Evolutionary conservation across 1,140 invertebrate species (phyloP), one percentile per base, ranked within the genome.

Genomic region (Bombus cullumanus): DNA sequence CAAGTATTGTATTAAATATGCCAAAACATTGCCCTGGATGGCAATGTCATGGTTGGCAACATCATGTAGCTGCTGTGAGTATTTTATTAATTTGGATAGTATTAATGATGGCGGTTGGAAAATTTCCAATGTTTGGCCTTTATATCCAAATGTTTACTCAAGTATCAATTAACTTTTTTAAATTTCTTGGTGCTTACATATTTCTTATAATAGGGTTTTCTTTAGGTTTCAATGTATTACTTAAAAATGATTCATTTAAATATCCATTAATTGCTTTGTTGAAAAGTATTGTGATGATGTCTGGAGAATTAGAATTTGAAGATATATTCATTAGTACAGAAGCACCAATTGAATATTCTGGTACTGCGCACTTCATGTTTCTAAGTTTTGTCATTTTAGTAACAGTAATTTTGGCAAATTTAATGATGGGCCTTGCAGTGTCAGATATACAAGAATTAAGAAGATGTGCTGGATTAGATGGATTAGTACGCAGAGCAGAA

Each of bases 221-320:
- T 0, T 91, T 98, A 9, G 97, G 97, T 41, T 98, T 98, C 91
- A 97, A 97, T 31, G 97, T 98, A 25, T 94, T 98, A 13, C 98
- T 98, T 91, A 96, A 97, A 34, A 97, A 97, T 89, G 96, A 96
- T 9, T 96, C 97, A 0, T 98, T 98, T 91, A 94, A 94, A 64
- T 95, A 96, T 88, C 95, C 97, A 3, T 92, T 96, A 1, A 94
- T 96, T 79, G 96, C 96, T 1, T 91, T 98, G 1, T 92, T 98
- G 0, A 98, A 98, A 95, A 97, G 97, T 0, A 96, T 98, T 6
- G 97, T 98, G 69, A 98, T 98, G 98, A 98, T 98, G 97, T 97
- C 97, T 0, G 98, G 98, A 0, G 97, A 98, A 92, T 93, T 98
- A 47, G 98, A 98, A 92, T 98, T 97, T 89, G 97, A 98, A 91